Evolutionary conservation across 2,797 vertebrate genomes (phyloP), one percentile per base, ranked within the genome.

Genomic region (Gymnothorax javanicus): DNA sequence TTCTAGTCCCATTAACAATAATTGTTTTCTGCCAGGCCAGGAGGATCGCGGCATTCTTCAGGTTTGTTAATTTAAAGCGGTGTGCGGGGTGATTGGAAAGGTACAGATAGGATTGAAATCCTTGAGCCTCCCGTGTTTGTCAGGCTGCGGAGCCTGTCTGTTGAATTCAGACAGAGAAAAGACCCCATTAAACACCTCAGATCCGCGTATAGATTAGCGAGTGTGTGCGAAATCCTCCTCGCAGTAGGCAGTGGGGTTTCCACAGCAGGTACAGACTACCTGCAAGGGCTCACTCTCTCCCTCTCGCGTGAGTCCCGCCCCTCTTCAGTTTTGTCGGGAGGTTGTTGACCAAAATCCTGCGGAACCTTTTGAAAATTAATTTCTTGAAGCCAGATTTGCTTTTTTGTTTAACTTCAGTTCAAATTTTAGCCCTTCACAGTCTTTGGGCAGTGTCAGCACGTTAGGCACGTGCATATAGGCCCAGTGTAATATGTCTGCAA

Each of bases 171-270:
- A 20, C 23, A 73, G 3, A 83, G 86, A 54, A 58, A 64, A 87
- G 85, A 75, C 84, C 79, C 88, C 82, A 87, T 86, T 89, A 88
- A 86, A 43, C 57, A 88, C 75, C 89, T 90, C 84, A 88, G 84
- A 87, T 88, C 88, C 87, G 86, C 85, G 86, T 82, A 67, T 81
- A 89, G 86, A 92, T 90, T 84, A 87, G 89, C 88, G 71, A 81
- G 86, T 91, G 90, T 90, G 83, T 87, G 86, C 60, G 86, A 86
- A 93, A 86, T 86, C 62, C 27, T 60, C 67, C 89, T 88, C 90
- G 87, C 87, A 81, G 75, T 50, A 60, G 59, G 81, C 86, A 71
- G 11, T 25, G 86, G 62, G 67, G 87, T 89, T 84, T 83, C 69
- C 73, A 83, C 33, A 71, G 67, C 88, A 84, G 56, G 59, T 71